Base-by-base conservation (phyloP, 2,888 invertebrate genomes). In the Tachystola acroxantha region DNA sequence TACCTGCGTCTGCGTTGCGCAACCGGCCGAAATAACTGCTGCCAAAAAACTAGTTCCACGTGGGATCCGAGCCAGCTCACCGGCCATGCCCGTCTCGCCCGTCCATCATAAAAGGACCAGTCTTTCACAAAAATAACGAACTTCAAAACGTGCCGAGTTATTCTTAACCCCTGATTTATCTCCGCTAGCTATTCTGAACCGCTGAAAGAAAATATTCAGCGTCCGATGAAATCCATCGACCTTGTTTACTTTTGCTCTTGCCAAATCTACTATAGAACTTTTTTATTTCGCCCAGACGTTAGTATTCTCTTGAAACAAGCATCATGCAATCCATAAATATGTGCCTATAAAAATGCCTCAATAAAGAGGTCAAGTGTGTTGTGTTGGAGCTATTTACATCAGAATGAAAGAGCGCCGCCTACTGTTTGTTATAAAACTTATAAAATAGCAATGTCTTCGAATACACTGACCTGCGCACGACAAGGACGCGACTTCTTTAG, bases 41-140 rank as follows among this genome's bases (percentile, higher is more conserved):
- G 78, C 74, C 70, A 79, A 81, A 80, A 84, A 82, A 82, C 79
- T 75, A 77, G 80, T 74, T 74, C 66, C 70, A 76, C 66, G 72
- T 70, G 71, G 67, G 72, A 66, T 57, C 56, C 33, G 50, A 62
- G 63, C 62, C 64, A 63, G 55, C 48, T 42, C n/a, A n/a, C n/a
- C 45, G 50, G 46, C 43, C 50, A 49, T 41, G 36, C 42, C 13
- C 22, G 35, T 35, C 35, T 28, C 27, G 20, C 10, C 1, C 27
- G 39, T 42, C 41, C 34, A 34, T 41, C 38, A 39, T 40, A 42
- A 43, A 41, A 40, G 40, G 32, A 35, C 37, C 44, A 26, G 38
- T 43, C 42, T 46, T 47, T 44, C 43, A 46, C 43, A 32, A 40
- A 43, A 45, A 45, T 45, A 43, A 38, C 35, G 32, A 43, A 36